phyloP scores from a whole-genome alignment of 2,888 invertebrate species.

The Lathronympha strigana region DNA sequence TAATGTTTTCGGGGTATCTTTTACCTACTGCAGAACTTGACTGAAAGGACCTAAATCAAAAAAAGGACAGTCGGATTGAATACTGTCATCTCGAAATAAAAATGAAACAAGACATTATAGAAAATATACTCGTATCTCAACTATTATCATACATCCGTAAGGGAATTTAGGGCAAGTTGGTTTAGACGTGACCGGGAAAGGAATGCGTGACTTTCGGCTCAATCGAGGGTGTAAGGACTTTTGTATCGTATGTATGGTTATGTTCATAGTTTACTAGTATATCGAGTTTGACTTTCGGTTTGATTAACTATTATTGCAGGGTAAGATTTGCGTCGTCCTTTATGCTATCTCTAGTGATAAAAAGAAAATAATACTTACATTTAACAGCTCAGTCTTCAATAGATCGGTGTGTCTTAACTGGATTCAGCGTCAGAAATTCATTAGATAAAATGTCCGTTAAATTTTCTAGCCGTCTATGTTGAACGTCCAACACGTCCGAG shows the following conservation, averaged over 20 bases:
- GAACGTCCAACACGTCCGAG: constrained; percentile 11
- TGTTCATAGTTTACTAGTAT: not conserved
- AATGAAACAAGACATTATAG: not conserved
- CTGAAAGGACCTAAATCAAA: not conserved
- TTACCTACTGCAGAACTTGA: not conserved
- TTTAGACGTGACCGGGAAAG: constrained; percentile 11
- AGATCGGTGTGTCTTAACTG: too few species aligned
- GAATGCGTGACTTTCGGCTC: constrained; percentile 6
- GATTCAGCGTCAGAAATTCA: too few species aligned
- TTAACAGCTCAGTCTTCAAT: too few species aligned
- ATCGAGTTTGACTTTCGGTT: not conserved
- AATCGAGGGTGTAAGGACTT: constrained; percentile 1
- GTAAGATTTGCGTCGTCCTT: too few species aligned
- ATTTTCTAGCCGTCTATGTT: not conserved
- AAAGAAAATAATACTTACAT: too few species aligned
- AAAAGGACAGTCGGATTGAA: not conserved
- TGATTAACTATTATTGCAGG: not conserved
- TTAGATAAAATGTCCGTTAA: not conserved
- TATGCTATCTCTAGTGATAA: too few species aligned
- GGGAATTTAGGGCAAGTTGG: constrained; percentile 4
- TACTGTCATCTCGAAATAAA: not conserved
- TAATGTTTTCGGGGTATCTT: not conserved
- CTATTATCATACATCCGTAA: constrained; percentile 5
- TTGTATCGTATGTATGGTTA: constrained; percentile 1
- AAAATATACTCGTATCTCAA: constrained; percentile 6